Evolutionary conservation across 2,888 invertebrate genomes (phyloP).

Genomic region (Agrotis clavis): DNA sequence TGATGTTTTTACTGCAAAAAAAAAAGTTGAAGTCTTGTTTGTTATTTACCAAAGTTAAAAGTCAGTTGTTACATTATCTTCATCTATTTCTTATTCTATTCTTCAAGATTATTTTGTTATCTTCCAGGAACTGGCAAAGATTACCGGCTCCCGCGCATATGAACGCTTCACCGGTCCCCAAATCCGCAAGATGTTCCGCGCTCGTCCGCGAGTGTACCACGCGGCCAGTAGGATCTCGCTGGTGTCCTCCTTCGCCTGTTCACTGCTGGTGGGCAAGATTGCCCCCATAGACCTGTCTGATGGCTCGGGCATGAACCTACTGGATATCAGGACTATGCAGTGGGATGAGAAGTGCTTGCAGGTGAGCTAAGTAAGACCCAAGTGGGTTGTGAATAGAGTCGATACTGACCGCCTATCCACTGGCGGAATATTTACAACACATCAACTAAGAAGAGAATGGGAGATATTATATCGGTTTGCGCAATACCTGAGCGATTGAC

Average conservation of each 20-base stretch:
- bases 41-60: too few relatives aligned
- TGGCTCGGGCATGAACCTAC: constrained; percentile 98
- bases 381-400: neutral
- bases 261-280: constrained; percentile 96
- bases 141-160: constrained; percentile 97
- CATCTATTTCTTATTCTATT: too few relatives aligned
- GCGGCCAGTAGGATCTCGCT: constrained; percentile 96
- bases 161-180: constrained; percentile 98
- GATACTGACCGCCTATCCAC: neutral
- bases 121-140: constrained; percentile 92
- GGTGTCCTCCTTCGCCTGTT: constrained; percentile 97
- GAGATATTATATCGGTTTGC: too few relatives aligned
- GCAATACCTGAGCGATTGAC: too few relatives aligned
- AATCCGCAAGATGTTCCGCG: constrained; percentile 96
- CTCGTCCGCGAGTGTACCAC: constrained; percentile 87
- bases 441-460: too few relatives aligned
- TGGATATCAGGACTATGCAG: constrained; percentile 94
- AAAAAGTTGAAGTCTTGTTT: too few relatives aligned
- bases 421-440: too few relatives aligned
- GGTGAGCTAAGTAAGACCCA: constrained; percentile 79
- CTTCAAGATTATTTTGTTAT: neutral
- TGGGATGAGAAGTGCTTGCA: constrained; percentile 95
- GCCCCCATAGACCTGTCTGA: constrained; percentile 98
- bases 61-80: too few relatives aligned
- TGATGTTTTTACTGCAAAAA: too few relatives aligned